These are phyloP conservation scores for Luffia ferchaultella DNA, from an alignment of 2,888 invertebrate genomes.

Conservation along the genomic window DNA sequence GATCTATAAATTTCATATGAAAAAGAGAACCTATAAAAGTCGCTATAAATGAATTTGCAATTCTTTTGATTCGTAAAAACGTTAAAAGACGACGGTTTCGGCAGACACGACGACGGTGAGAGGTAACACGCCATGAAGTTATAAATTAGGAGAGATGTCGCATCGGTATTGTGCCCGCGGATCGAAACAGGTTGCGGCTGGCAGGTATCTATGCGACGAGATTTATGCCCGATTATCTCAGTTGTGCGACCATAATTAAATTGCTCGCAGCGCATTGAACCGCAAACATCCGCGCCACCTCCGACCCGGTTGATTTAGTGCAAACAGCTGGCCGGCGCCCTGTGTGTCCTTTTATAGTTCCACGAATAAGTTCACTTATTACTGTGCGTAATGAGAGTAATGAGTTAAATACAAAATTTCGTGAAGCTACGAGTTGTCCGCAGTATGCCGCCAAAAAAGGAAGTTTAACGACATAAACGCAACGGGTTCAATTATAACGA, in stretches of 20 bases:
- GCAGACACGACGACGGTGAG: constrained; percentile 34
- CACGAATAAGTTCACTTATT: too few relatives aligned
- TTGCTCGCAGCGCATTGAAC: constrained; percentile 42
- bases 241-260: constrained; percentile 54
- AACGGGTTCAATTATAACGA: constrained; percentile 61
- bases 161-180: constrained; percentile 44
- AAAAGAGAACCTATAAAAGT: constrained; percentile 38
- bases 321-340: constrained; percentile 30
- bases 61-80: constrained; percentile 39
- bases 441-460: too few relatives aligned
- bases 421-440: too few relatives aligned
- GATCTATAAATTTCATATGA: constrained; percentile 47
- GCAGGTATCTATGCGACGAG: constrained; percentile 57
- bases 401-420: too few relatives aligned
- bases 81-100: constrained; percentile 35
- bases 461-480: too few relatives aligned
- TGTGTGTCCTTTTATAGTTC: constrained; percentile 13
- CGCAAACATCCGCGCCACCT: constrained; percentile 49
- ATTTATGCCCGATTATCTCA: constrained; percentile 61
- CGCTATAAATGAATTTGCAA: constrained; percentile 41
- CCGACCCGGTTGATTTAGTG: constrained; percentile 32
- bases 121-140: constrained; percentile 54
- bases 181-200: constrained; percentile 60
- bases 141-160: constrained; percentile 52
- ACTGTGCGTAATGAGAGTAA: too few relatives aligned